Conservation (phyloP, 2,797 vertebrate species). For the Oreortyx pictus region DNA sequence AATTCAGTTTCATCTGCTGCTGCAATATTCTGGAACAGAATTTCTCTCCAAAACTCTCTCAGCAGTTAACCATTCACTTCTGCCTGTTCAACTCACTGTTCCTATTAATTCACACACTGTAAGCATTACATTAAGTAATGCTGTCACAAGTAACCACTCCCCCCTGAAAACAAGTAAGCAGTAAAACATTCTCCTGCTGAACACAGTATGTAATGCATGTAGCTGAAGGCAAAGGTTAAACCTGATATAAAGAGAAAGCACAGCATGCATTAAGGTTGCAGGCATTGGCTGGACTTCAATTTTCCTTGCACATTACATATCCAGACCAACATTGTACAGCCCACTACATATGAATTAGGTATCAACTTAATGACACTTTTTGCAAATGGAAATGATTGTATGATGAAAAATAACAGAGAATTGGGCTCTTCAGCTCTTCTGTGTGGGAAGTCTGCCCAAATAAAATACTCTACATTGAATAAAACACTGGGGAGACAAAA, state of each 20-base stretch:
- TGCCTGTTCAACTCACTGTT: neutral
- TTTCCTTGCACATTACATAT: neutral
- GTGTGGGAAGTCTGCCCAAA: neutral
- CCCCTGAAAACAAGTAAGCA: neutral
- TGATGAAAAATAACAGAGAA: neutral
- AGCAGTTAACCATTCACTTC: neutral
- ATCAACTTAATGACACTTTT: neutral
- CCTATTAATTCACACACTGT: neutral
- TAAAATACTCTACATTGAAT: neutral
- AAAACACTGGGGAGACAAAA: neutral
- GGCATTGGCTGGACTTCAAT: neutral
- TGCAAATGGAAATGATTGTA: neutral
- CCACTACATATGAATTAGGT: neutral
- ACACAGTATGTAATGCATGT: neutral
- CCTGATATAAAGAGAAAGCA: neutral
- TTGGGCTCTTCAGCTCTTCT: neutral
- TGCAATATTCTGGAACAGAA: neutral
- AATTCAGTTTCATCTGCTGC: too few relatives aligned
- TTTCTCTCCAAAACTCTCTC: neutral
- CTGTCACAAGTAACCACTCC: neutral
- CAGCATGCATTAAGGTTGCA: too few relatives aligned
- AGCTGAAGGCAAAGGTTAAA: neutral
- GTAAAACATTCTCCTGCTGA: neutral
- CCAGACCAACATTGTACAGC: neutral
- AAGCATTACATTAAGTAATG: rapidly evolving